These are phyloP conservation scores for Morbakka virulenta DNA, from an alignment of 30 jellyfish, hydroid and myxozoan genomes.

Conservation along the genomic window DNA sequence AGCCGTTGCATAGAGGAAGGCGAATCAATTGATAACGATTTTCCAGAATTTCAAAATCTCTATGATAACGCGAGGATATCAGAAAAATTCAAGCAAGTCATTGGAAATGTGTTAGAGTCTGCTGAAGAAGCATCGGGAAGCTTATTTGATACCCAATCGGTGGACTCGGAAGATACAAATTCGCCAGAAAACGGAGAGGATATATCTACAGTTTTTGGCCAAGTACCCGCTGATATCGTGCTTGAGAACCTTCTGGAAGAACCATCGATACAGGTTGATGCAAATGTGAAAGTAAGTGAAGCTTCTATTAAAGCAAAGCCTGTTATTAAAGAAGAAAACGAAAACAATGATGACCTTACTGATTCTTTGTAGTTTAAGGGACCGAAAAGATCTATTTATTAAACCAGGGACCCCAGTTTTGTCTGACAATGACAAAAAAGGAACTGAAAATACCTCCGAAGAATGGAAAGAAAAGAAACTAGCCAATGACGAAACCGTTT, in stretches of 20 bases:
- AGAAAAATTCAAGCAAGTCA: neutral
- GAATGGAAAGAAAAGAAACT: too few relatives aligned
- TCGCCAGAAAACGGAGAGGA: neutral
- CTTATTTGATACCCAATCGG: neutral
- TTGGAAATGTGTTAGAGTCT: neutral
- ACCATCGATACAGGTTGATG: neutral
- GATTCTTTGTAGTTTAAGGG: neutral
- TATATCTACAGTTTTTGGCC: conserved; percentile 8
- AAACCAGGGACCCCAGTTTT: too few relatives aligned
- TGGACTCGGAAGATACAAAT: neutral
- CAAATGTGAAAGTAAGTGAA: neutral
- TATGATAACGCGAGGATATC: neutral
- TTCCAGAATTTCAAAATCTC: neutral
- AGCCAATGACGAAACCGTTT: too few relatives aligned
- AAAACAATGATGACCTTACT: neutral
- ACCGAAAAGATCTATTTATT: neutral
- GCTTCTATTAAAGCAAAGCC: neutral
- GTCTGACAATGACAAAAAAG: too few relatives aligned
- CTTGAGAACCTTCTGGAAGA: conserved; percentile 52
- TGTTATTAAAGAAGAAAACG: neutral
- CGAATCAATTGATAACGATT: neutral
- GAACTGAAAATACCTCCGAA: too few relatives aligned
- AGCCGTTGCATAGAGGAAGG: neutral
- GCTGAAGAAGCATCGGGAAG: neutral
- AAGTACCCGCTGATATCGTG: conserved; percentile 44